Percentiles rank a stretch among this genome's conserved stretches.
Conservation (phyloP, 2,113 vertebrate species). For the Dicaeum eximium region DNA sequence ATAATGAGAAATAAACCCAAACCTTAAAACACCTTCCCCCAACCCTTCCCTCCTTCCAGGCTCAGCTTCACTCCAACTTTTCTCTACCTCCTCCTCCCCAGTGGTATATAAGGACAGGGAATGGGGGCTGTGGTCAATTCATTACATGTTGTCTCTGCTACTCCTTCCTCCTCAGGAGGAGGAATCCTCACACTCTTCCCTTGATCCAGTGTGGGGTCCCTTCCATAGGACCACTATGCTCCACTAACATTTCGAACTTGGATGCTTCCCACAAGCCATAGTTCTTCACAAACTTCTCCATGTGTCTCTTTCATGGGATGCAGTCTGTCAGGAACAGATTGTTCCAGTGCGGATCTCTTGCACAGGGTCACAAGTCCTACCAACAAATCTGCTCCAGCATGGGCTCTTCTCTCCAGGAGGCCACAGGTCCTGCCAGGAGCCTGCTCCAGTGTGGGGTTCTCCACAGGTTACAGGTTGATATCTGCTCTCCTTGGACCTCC, state of each 20-base stretch:
- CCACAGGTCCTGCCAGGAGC: background rate
- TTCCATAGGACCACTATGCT: background rate
- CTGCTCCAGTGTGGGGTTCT: background rate
- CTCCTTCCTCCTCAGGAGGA: background rate
- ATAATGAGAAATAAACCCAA: background rate
- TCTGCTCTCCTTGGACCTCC: background rate
- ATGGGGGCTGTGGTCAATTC: background rate
- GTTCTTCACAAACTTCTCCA: background rate
- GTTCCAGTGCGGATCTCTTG: background rate
- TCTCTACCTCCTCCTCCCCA: background rate
- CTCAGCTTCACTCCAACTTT: background rate
- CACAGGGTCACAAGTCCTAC: background rate
- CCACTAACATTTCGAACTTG: background rate
- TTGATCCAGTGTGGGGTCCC: background rate
- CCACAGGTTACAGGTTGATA: background rate
- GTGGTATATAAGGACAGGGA: background rate
- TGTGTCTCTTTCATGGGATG: background rate
- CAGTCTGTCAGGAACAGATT: background rate
- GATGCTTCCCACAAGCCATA: background rate
- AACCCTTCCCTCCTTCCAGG: background rate
- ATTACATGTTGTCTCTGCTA: background rate
- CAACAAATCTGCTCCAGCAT: background rate
- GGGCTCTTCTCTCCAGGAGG: background rate
- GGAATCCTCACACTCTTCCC: background rate
- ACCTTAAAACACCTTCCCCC: background rate